These are phyloP conservation scores for Leptinotarsa undecemlineata DNA, from an alignment of 1,140 invertebrate genomes.

Conservation along the genomic window DNA sequence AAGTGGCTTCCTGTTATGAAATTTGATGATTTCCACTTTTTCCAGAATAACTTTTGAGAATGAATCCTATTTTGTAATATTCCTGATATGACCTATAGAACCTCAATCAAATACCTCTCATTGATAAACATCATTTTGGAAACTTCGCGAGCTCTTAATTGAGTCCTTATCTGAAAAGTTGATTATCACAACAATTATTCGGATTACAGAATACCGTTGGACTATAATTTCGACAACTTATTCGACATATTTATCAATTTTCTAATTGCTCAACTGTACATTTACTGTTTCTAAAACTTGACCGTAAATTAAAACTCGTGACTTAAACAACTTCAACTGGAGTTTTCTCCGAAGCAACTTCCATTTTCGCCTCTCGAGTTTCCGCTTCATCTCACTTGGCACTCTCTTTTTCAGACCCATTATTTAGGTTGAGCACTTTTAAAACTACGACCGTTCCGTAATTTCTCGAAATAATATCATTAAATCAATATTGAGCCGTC, in stretches of 20 bases:
- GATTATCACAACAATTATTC: not conserved
- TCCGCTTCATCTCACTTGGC: constrained; percentile 28
- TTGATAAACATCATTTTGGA: not conserved
- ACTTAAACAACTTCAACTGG: constrained; percentile 33
- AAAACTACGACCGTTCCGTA: constrained; percentile 15
- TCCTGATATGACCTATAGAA: too few species aligned
- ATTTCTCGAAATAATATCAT: constrained; percentile 32
- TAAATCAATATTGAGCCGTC: constrained; percentile 29
- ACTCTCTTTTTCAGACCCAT: constrained; percentile 26
- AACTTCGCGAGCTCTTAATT: not conserved
- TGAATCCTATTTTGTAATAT: too few species aligned
- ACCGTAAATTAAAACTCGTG: constrained; percentile 41
- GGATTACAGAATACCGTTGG: constrained; percentile 15
- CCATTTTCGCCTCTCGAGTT: constrained; percentile 27
- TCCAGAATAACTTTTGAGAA: too few species aligned
- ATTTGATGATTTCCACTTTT: too few species aligned
- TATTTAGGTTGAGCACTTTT: constrained; percentile 23
- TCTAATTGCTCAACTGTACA: constrained; percentile 35
- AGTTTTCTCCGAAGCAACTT: constrained; percentile 25
- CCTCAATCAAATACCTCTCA: too few species aligned
- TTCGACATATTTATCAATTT: constrained; percentile 27
- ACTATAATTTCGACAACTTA: constrained; percentile 17
- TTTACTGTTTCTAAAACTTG: constrained; percentile 37
- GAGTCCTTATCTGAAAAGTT: constrained; percentile 15
- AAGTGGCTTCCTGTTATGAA: too few species aligned